Conservation (phyloP, 2,797 vertebrate genomes). For the Agapornis canus region DNA sequence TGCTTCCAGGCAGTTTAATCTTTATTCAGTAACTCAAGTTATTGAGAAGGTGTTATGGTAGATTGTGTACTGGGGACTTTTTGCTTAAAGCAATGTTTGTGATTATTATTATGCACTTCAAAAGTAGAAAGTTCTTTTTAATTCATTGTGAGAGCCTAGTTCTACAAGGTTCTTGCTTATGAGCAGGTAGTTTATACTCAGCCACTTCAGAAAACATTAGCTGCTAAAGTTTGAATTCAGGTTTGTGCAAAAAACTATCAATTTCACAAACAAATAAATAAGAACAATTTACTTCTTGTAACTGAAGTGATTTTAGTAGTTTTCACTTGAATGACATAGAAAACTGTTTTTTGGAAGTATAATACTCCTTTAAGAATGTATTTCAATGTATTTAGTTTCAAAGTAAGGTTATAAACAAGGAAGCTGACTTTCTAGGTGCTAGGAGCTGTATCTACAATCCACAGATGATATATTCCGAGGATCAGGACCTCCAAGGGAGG, state of each 20-base stretch:
- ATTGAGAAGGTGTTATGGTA: neutral
- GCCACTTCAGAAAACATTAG: neutral
- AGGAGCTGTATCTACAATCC: neutral
- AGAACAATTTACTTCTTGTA: neutral
- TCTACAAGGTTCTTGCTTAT: neutral
- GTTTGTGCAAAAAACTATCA: neutral
- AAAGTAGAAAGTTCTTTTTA: neutral
- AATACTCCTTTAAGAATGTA: neutral
- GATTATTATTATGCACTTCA: neutral
- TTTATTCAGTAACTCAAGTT: neutral
- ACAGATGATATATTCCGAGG: neutral
- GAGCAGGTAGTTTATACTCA: neutral
- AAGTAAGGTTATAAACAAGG: neutral
- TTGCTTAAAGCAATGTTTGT: neutral
- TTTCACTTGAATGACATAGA: neutral
- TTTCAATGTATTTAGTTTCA: neutral
- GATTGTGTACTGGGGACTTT: neutral
- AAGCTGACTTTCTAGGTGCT: neutral
- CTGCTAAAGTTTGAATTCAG: neutral
- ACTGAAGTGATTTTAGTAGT: neutral
- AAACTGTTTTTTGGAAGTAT: neutral
- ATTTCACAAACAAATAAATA: neutral
- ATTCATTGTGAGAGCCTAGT: neutral
- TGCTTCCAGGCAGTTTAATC: neutral
- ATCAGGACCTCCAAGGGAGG: neutral